Evolutionary conservation across 2,113 vertebrate genomes (phyloP), one percentile per base, ranked within the genome.

Genomic region (Oplegnathus fasciatus): DNA sequence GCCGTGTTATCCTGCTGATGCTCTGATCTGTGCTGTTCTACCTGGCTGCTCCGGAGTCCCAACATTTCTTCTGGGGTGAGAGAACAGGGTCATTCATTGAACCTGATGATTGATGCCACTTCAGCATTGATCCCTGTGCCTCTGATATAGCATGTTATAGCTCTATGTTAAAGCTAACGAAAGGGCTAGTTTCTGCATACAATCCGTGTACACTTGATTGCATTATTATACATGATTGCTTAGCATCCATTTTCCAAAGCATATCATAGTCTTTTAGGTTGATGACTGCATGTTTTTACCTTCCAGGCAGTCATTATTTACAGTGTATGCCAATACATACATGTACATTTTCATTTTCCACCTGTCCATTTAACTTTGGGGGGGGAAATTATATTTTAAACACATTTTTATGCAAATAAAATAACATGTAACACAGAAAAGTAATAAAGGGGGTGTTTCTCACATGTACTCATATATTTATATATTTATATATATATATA

Each of bases 1-100:
- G 60, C 94, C 97, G 92, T 96, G 95, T 80, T 98, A 96, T 13
- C 97, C 97, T 2, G 77, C 81, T 32, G 80, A 80, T 1, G 82
- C 87, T 50, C 81, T 98, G 85, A 83, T 77, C 74, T 0, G 86
- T 97, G 66, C 96, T 98, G n/a, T 69, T 96, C 68, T 37, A 96
- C 13, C 96, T 96, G 96, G 95, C 94, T 61, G 13, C 89, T 75
- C 85, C 98, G 30, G 96, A 98, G 89, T 37, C 34, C 34, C 6
- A 37, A 37, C 94, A 93, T 22, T 74, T 96, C 0, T 94, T 95
- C 91, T 78, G 94, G 10, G 97, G 97, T 97, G 91, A 92, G 77
- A 83, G 34, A 58, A 40, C 34, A 55, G 22, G 42, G 50, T 30
- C 28, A 54, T 28, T 15, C 7, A 15, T 17, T 37, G 68, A n/a